These are phyloP conservation scores for Dascyllus trimaculatus DNA, from an alignment of 2,113 vertebrate genomes.

Conservation along the genomic window DNA sequence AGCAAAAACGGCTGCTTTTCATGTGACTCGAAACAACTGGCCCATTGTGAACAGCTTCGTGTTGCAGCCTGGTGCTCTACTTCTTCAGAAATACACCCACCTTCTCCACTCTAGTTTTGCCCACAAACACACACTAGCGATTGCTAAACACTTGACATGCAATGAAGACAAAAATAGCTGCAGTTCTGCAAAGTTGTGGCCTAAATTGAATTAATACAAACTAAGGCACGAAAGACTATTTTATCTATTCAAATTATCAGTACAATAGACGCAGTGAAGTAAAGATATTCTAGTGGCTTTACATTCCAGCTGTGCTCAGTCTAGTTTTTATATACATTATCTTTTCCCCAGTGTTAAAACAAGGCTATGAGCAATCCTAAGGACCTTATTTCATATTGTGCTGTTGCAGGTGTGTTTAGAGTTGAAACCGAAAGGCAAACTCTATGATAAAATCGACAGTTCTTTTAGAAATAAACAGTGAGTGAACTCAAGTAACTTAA, in stretches of 20 bases:
- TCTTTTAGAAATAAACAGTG: too few relatives aligned
- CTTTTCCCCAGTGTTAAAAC: not conserved
- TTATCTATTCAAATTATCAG: slow-evolving; percentile 4
- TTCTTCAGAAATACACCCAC: slow-evolving; percentile 6
- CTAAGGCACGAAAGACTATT: not conserved
- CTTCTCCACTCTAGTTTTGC: not conserved
- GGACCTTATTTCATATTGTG: too few relatives aligned
- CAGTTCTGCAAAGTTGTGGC: not conserved
- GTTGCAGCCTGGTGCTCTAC: slow-evolving; percentile 19
- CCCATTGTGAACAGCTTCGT: slow-evolving; percentile 28
- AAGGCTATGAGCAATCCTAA: too few relatives aligned
- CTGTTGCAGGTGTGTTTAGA: too few relatives aligned
- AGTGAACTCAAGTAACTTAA: too few relatives aligned
- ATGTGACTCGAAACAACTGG: slow-evolving; percentile 42
- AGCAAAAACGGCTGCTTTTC: slow-evolving; percentile 28
- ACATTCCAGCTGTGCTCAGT: not conserved
- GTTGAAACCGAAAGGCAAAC: too few relatives aligned
- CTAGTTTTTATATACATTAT: not conserved
- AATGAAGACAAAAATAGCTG: not conserved
- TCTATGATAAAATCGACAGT: too few relatives aligned
- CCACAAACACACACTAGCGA: slow-evolving; percentile 9
- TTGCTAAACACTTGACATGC: not conserved
- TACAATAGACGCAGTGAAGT: not conserved
- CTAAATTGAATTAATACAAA: not conserved
- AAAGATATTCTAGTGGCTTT: too few relatives aligned